Evolutionary conservation across 2,797 vertebrate genomes (phyloP).

Genomic region (Adelosebastes latens): DNA sequence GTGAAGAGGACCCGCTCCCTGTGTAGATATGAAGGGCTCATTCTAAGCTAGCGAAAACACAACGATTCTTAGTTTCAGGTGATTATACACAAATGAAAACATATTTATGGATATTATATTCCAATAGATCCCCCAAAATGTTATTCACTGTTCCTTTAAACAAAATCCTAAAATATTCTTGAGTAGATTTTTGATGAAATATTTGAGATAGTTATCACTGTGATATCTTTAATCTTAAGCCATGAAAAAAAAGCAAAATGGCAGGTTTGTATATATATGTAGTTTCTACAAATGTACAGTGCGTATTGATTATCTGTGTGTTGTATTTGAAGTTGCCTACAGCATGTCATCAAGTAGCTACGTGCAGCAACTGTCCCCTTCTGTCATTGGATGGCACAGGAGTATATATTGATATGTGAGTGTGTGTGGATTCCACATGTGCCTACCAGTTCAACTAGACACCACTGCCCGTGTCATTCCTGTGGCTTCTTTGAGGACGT

Average conservation of each 20-base stretch:
- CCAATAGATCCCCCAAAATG: too few relatives aligned
- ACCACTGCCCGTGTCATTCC: slow-evolving; percentile 31
- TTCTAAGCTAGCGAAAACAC: too few relatives aligned
- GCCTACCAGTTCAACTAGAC: slow-evolving; percentile 35
- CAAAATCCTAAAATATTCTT: background rate
- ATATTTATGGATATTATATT: too few relatives aligned
- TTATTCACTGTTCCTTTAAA: background rate
- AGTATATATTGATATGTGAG: slow-evolving; percentile 69
- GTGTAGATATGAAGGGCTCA: too few relatives aligned
- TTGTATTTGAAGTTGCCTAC: background rate
- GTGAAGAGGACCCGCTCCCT: too few relatives aligned
- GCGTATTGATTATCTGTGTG: background rate
- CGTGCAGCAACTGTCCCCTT: background rate
- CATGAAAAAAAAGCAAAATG: background rate
- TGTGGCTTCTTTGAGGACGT: slow-evolving; percentile 30
- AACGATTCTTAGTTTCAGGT: too few relatives aligned
- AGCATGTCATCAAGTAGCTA: background rate
- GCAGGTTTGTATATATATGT: too few relatives aligned
- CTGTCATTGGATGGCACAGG: slow-evolving; percentile 52
- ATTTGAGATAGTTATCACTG: background rate
- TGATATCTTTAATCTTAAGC: background rate
- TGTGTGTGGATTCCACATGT: slow-evolving; percentile 32
- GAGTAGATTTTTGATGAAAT: background rate
- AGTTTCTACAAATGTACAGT: background rate
- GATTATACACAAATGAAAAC: too few relatives aligned